phyloP scores from a whole-genome alignment of 2,113 vertebrate genomes.

The Oncorhynchus masou region DNA sequence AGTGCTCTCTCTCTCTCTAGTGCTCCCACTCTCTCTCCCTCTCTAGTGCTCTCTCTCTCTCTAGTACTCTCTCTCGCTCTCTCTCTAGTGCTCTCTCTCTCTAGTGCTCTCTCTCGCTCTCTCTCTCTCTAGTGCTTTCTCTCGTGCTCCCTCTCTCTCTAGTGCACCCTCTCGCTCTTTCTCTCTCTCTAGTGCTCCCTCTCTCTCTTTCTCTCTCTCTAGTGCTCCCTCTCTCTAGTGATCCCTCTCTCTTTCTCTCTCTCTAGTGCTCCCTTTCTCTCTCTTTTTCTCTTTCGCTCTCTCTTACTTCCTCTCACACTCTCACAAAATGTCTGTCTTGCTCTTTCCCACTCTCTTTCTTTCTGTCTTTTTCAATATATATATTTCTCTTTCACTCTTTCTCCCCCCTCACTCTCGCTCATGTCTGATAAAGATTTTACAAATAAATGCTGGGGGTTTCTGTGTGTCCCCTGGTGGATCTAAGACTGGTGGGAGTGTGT shows the following conservation, averaged over 20 bases:
- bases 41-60: no score
- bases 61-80: no score
- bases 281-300: background rate
- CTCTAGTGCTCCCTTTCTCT: background rate
- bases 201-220: background rate
- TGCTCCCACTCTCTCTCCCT: no score
- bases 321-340: background rate
- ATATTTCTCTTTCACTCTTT: background rate
- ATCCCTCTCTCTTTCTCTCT: no score
- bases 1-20: no score
- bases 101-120: no score
- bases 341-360: background rate
- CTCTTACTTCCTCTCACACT: background rate
- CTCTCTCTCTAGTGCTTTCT: no score
- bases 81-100: no score
- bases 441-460: constrained; percentile 40
- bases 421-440: constrained; percentile 30
- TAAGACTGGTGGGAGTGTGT: constrained; percentile 31
- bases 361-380: background rate
- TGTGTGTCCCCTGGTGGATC: constrained; percentile 27
- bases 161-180: no score
- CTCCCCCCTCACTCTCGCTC: background rate
- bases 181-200: background rate
- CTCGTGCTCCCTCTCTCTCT: no score
- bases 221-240: no score